Percentiles rank a stretch among this genome's conserved stretches.
Evolutionary conservation across 2,888 invertebrate species (phyloP).

Genomic region (Geotrupes spiniger): DNA sequence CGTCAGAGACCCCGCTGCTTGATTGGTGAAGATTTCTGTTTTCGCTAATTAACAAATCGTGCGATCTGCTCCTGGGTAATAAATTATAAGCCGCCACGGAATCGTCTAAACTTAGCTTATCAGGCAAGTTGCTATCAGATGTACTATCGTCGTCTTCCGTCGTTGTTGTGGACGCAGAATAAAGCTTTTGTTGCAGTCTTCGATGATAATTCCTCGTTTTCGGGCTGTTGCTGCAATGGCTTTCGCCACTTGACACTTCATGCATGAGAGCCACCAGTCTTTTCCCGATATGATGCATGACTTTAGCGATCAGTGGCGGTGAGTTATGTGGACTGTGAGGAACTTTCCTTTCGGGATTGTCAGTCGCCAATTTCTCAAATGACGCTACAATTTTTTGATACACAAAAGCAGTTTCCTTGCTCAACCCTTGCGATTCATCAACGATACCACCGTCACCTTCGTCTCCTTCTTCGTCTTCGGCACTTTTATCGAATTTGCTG

Average conservation of each 20-base stretch:
- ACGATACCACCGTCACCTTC: constrained; percentile 53
- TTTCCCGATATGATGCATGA: constrained; percentile 89
- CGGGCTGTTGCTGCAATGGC: constrained; percentile 60
- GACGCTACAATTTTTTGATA: constrained; percentile 84
- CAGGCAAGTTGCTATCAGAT: constrained; percentile 56
- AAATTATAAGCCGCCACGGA: constrained; percentile 53
- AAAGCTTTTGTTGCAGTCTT: constrained; percentile 56
- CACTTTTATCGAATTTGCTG: constrained; percentile 71
- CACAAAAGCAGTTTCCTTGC: constrained; percentile 79
- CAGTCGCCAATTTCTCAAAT: constrained; percentile 71
- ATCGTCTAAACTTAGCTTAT: constrained; percentile 48
- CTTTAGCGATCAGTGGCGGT: constrained; percentile 83
- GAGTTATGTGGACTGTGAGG: constrained; percentile 62
- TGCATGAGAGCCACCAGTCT: constrained; percentile 87
- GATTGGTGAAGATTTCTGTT: constrained; percentile 52
- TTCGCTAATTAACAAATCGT: constrained; percentile 71
- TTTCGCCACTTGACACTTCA: constrained; percentile 79
- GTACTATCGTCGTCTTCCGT: constrained; percentile 74
- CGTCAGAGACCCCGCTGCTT: constrained; percentile 54
- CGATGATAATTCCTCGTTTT: constrained; percentile 59
- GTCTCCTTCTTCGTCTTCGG: constrained; percentile 58
- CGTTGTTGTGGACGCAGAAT: constrained; percentile 59
- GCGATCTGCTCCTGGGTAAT: constrained; percentile 76
- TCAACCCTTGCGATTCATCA: constrained; percentile 46
- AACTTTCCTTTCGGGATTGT: constrained; percentile 44